Conservation (phyloP, 35 echinoderm and acorn worm genomes). For the Amphiura filiformis region DNA sequence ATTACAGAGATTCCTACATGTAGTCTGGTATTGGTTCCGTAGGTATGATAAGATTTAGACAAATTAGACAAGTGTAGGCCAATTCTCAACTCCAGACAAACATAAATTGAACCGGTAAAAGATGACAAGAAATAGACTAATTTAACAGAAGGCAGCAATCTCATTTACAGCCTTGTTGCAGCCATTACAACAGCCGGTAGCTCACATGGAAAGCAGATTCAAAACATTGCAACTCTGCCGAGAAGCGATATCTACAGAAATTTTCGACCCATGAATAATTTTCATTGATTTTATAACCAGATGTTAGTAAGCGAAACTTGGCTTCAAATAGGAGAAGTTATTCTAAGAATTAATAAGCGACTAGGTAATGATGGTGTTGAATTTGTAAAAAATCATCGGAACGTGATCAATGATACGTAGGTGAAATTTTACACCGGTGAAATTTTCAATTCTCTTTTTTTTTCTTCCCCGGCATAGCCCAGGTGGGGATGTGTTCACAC, state of each 20-base stretch:
- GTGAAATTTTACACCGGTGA: neutral
- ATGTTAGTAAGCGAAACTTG: neutral
- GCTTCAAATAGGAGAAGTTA: too few relatives aligned
- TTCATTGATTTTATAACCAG: neutral
- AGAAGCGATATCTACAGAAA: neutral
- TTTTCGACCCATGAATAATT: neutral
- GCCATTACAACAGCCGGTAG: neutral
- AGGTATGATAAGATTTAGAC: too few relatives aligned
- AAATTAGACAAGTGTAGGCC: too few relatives aligned
- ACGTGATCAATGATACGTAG: neutral
- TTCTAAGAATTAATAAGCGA: neutral
- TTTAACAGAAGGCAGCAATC: too few relatives aligned
- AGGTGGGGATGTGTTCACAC: neutral
- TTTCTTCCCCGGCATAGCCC: neutral
- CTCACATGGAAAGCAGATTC: constrained; percentile 3
- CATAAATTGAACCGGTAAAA: too few relatives aligned
- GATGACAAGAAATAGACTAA: too few relatives aligned
- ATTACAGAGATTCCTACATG: too few relatives aligned
- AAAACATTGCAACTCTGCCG: constrained; percentile 10
- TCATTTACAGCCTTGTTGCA: too few relatives aligned
- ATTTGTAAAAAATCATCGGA: neutral
- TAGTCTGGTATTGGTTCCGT: too few relatives aligned
- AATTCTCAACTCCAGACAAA: too few relatives aligned
- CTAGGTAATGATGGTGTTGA: neutral
- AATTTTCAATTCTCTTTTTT: neutral